Evolutionary conservation across 2,113 vertebrate genomes (phyloP).

Genomic region (Micronisus gabar): DNA sequence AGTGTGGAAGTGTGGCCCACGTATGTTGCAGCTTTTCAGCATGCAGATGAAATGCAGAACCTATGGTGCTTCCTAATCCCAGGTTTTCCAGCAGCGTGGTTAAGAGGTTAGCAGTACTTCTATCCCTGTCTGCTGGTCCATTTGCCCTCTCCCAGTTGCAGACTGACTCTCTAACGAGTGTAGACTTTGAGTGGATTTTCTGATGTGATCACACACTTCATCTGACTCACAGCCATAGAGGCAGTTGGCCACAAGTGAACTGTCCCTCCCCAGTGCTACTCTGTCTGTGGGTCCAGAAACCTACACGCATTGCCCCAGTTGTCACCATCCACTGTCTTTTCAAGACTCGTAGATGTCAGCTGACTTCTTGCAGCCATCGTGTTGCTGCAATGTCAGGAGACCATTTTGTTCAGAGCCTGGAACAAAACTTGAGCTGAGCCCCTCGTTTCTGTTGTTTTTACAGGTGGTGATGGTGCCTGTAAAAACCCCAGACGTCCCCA

Average conservation of each 20-base stretch:
- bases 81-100: neutral
- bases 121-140: neutral
- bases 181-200: neutral
- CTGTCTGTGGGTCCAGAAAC: neutral
- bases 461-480: neutral
- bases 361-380: neutral
- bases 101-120: neutral
- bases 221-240: neutral
- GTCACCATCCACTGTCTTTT: neutral
- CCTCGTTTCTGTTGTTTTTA: neutral
- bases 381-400: neutral
- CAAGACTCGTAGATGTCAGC: neutral
- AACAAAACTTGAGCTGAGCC: neutral
- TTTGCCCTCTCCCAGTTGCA: neutral
- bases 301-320: accelerated
- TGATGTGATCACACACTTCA: neutral
- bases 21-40: neutral
- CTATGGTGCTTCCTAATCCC: neutral
- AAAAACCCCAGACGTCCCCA: neutral
- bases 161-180: neutral
- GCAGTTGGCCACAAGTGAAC: neutral
- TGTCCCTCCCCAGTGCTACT: neutral
- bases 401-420: neutral
- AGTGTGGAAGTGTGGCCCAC: accelerated
- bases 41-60: neutral